These are phyloP conservation scores for Caenorhabditis sulstoni DNA, from an alignment of 2,888 invertebrate species.

Conservation along the genomic window DNA sequence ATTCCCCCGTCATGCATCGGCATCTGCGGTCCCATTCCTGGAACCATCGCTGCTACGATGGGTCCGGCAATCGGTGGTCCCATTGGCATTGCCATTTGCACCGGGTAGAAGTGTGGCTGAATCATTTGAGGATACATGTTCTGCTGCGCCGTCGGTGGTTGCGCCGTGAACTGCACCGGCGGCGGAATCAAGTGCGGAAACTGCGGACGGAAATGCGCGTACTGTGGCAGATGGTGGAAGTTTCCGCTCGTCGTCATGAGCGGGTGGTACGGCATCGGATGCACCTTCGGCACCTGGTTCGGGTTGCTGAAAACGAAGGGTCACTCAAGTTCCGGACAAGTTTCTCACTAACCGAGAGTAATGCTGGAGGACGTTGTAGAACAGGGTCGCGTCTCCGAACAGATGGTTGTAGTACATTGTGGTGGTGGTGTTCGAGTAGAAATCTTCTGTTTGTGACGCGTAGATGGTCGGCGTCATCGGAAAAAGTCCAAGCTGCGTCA, in stretches of 20 bases:
- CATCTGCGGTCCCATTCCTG: slow-evolving; percentile 2
- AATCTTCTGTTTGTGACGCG: slow-evolving; percentile 12
- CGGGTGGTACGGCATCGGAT: slow-evolving; percentile 40
- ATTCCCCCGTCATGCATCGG: slow-evolving; percentile 2
- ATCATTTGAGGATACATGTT: not conserved
- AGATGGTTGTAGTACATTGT: slow-evolving; percentile 22
- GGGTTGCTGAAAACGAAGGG: slow-evolving; percentile 26
- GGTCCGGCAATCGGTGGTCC: not conserved
- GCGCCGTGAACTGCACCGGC: not conserved
- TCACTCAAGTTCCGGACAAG: too few species aligned
- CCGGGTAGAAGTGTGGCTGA: slow-evolving; percentile 1
- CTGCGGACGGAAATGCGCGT: not conserved
- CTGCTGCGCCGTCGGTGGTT: not conserved
- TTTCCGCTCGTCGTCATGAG: not conserved
- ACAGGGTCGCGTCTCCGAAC: slow-evolving; percentile 15
- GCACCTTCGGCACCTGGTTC: slow-evolving; percentile 10
- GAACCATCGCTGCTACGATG: not conserved
- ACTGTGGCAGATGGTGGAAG: not conserved
- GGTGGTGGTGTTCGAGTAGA: not conserved
- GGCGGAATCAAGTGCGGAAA: not conserved
- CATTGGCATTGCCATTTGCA: not conserved
- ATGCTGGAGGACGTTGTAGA: slow-evolving; percentile 1
- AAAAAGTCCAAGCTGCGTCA: not conserved
- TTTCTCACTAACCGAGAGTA: slow-evolving; percentile 11
- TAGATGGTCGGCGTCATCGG: slow-evolving; percentile 25